A percentile compares a stretch with the other conserved stretches of the same genome.
Evolutionary conservation across 2,113 vertebrate species (phyloP).

Genomic region (Amazona vittata): DNA sequence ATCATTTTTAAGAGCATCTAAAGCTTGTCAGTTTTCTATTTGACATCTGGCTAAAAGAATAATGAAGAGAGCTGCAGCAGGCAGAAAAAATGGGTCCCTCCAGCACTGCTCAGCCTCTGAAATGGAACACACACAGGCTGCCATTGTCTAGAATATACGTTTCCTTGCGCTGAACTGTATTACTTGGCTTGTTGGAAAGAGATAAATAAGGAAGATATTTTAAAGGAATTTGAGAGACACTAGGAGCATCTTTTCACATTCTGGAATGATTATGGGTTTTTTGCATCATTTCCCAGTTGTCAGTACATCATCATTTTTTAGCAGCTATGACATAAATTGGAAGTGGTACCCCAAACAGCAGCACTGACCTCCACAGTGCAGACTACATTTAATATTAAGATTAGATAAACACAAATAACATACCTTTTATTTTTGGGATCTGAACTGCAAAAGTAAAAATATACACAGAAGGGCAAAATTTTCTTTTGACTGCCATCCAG

Average conservation of each 20-base stretch:
- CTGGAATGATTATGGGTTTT: neutral
- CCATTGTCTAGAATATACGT: neutral
- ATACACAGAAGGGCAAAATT: neutral
- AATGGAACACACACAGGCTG: neutral
- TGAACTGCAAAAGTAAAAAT: neutral
- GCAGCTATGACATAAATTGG: neutral
- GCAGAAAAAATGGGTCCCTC: neutral
- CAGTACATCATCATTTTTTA: neutral
- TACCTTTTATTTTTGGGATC: neutral
- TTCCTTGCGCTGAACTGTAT: neutral
- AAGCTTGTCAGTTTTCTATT: neutral
- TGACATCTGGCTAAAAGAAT: neutral
- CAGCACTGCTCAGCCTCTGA: neutral
- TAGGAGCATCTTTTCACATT: neutral
- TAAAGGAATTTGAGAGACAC: neutral
- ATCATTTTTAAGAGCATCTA: constrained; percentile 8
- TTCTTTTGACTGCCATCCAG: neutral
- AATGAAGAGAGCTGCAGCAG: neutral
- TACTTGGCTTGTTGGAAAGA: neutral
- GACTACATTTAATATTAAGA: neutral
- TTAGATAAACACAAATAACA: neutral
- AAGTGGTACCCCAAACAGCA: neutral
- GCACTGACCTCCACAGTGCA: neutral
- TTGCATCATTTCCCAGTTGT: neutral
- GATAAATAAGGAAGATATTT: neutral